Base-by-base conservation (phyloP, 1,140 invertebrate species). In the Archivesica marissinica region DNA sequence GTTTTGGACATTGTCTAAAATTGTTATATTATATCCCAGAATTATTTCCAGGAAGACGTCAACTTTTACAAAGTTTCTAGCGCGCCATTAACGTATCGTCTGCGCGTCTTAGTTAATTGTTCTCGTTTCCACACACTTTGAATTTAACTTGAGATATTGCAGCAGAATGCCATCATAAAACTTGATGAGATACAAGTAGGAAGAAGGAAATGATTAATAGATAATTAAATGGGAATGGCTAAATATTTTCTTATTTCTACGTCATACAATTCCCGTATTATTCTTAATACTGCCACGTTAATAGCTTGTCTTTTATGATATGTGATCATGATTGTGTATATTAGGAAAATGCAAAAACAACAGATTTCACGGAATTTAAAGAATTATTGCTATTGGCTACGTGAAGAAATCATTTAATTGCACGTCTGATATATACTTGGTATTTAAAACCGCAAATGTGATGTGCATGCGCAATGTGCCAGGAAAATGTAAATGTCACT, bases 41-140 rank as follows among this genome's bases (percentile, higher is more conserved):
- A 72, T 39, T 38, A 20, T 25, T 72, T 47, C 38, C 20, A 30
- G 28, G 28, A 39, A 72, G 47, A 72, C 39, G 39, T 72, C 68
- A 41, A 50, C 28, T 25, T 25, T 47, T 9, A 41, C 39, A 9
- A 50, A 41, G n/a, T 72, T 72, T 50, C 28, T 11, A 72, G 25
- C 28, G 38, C 20, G 44, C 15, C 41, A 28, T 30, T 47, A 17
- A 38, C 23, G 1, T 47, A 72, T 72, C 38, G n/a, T 47, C 23
- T 1, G n/a, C 44, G 47, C 44, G 44, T 72, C 39, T 50, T 6
- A 30, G n/a, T 3, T 44, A 47, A 72, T 72, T 41, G 35, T 23
- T 41, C n/a, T 47, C 68, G 13, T 72, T 72, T 41, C 44, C 38
- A 41, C n/a, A 72, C n/a, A 41, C 44, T 72, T 72, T 30, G 44